A percentile compares a stretch with the other conserved stretches of the same genome.
phyloP scores from a whole-genome alignment of 1,140 invertebrate genomes.

The Drosophila biarmipes region DNA sequence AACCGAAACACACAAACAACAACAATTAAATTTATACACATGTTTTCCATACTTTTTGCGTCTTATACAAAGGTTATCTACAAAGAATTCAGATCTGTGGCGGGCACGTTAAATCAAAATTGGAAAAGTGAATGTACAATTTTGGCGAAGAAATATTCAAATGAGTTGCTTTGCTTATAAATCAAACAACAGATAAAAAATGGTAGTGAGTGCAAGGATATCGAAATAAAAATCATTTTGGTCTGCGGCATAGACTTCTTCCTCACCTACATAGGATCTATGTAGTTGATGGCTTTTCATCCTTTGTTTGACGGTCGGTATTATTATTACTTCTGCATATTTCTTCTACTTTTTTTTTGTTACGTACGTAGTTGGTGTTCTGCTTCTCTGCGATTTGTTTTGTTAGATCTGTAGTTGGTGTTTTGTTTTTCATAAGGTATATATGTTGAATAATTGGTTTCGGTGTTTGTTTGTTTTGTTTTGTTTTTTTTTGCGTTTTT shows the following conservation, averaged over 20 bases:
- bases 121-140: not conserved
- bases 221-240: conserved; percentile 22
- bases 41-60: conserved; percentile 9
- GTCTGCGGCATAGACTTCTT: conserved; percentile 37
- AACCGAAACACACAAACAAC: conserved; percentile 36
- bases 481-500: conserved; percentile 32
- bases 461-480: conserved; percentile 24
- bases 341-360: conserved; percentile 20
- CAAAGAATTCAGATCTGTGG: conserved; percentile 25
- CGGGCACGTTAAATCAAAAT: conserved; percentile 1
- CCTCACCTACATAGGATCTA: conserved; percentile 43
- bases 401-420: conserved; percentile 20
- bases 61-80: conserved; percentile 35
- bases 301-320: conserved; percentile 10
- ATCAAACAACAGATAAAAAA: conserved; percentile 3
- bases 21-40: conserved; percentile 27
- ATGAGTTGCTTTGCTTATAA: not conserved
- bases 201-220: conserved; percentile 4
- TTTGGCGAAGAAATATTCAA: not conserved
- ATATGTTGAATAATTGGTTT: conserved; percentile 44
- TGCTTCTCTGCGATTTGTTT: conserved; percentile 43
- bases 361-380: conserved; percentile 68
- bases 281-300: conserved; percentile 12
- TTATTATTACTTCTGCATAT: conserved; percentile 19
- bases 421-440: conserved; percentile 37